A percentile compares a stretch with the other conserved stretches of the same genome.
Evolutionary conservation across 2,888 invertebrate genomes (phyloP).

Genomic region (Myopa tessellatipennis): DNA sequence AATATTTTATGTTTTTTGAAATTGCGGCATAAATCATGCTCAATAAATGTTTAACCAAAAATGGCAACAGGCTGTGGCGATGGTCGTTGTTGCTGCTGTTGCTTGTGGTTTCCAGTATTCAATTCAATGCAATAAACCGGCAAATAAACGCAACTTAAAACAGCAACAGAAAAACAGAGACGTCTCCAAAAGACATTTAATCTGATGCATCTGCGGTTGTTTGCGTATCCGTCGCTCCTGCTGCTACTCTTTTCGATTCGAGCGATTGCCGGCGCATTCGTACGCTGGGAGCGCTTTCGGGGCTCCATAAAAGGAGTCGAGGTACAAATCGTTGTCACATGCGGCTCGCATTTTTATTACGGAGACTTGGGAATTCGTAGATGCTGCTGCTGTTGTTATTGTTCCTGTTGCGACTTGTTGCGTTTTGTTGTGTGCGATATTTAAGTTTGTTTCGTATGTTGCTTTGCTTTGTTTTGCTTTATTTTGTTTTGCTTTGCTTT

Average conservation of each 20-base stretch:
- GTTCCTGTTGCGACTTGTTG: conserved; percentile 19
- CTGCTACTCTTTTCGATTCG: conserved; percentile 7
- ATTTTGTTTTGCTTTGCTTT: neutral
- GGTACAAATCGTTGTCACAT: conserved; percentile 68
- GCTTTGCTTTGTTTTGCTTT: neutral
- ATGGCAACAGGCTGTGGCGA: conserved; percentile 21
- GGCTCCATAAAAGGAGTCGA: conserved; percentile 65
- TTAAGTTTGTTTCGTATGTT: neutral
- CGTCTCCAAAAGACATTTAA: conserved; percentile 44
- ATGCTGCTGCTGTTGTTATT: conserved; percentile 26
- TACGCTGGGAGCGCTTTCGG: conserved; percentile 23
- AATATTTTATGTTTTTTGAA: conserved; percentile 14
- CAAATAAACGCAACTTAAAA: conserved; percentile 30
- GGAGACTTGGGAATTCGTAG: conserved; percentile 61
- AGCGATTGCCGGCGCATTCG: conserved; percentile 8
- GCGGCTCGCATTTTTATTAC: conserved; percentile 67
- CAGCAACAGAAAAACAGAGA: conserved; percentile 36
- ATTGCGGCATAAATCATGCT: conserved; percentile 37
- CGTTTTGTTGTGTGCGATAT: conserved; percentile 13
- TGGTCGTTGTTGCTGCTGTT: conserved; percentile 12
- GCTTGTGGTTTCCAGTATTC: conserved; percentile 28
- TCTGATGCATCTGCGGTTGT: conserved; percentile 35
- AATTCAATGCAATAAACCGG: conserved; percentile 40
- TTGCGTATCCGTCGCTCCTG: conserved; percentile 3
- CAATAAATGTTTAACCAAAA: conserved; percentile 38